Percentiles rank a stretch among this genome's conserved stretches.
Conservation (phyloP, 2,113 vertebrate species). For the Tragelaphus imberbis region DNA sequence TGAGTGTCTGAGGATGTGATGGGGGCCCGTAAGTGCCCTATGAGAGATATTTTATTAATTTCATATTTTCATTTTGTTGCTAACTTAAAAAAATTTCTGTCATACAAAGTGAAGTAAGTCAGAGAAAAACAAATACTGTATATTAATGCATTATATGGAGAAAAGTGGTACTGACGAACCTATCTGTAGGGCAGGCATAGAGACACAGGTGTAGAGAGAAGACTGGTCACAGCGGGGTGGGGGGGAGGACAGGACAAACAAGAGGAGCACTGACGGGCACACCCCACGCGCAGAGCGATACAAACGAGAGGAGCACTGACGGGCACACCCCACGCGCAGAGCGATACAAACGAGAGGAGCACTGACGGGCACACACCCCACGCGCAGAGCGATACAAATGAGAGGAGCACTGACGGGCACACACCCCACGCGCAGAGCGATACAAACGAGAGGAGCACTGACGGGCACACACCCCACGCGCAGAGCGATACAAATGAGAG, state of each 20-base stretch:
- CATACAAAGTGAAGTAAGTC: not conserved
- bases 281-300: not conserved
- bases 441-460: no score
- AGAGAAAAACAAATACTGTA: not conserved
- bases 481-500: no score
- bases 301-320: rapidly evolving
- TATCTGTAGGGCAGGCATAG: not conserved
- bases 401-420: rapidly evolving
- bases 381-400: not conserved
- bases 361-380: rapidly evolving
- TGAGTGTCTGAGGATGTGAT: not conserved
- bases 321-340: rapidly evolving
- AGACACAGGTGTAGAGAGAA: not conserved
- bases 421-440: not conserved
- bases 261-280: rapidly evolving
- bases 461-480: no score
- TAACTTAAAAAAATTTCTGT: not conserved
- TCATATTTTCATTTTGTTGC: not conserved
- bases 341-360: rapidly evolving
- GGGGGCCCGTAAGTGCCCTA: not conserved
- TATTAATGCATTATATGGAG: not conserved
- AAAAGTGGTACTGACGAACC: not conserved
- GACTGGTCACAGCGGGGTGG: not conserved
- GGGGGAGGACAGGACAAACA: not conserved
- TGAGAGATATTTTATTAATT: not conserved